Evolutionary conservation across 2,797 vertebrate species (phyloP).

Genomic region (Macropus fuliginosus): DNA sequence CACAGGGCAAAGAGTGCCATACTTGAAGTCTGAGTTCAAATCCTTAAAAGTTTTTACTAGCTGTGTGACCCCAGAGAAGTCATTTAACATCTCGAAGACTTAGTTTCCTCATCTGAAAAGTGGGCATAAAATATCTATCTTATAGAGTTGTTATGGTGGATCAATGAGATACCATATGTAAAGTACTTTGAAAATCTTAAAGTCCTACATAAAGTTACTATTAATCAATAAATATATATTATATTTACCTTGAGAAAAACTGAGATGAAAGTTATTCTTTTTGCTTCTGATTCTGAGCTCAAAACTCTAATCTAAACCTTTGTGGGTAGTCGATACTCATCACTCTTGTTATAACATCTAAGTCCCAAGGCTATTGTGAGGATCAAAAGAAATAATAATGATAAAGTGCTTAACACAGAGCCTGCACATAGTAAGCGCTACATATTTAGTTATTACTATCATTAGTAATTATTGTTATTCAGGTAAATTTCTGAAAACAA

Average conservation of each 20-base stretch:
- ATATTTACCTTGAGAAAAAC: neutral
- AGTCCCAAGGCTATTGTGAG: neutral
- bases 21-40: neutral
- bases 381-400: neutral
- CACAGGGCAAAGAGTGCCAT: neutral
- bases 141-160: neutral
- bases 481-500: neutral
- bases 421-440: neutral
- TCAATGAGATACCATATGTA: neutral
- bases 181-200: neutral
- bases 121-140: neutral
- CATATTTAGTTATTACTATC: slow-evolving; percentile 3
- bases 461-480: neutral
- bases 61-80: neutral
- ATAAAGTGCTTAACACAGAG: neutral
- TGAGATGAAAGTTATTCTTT: neutral
- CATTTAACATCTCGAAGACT: neutral
- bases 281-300: neutral
- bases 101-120: neutral
- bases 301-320: neutral
- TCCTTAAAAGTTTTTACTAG: neutral
- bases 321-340: neutral
- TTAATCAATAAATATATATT: neutral
- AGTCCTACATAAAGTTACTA: neutral
- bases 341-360: neutral